phyloP scores from a whole-genome alignment of 2,888 invertebrate species.

The Microplitis deprimator region DNA sequence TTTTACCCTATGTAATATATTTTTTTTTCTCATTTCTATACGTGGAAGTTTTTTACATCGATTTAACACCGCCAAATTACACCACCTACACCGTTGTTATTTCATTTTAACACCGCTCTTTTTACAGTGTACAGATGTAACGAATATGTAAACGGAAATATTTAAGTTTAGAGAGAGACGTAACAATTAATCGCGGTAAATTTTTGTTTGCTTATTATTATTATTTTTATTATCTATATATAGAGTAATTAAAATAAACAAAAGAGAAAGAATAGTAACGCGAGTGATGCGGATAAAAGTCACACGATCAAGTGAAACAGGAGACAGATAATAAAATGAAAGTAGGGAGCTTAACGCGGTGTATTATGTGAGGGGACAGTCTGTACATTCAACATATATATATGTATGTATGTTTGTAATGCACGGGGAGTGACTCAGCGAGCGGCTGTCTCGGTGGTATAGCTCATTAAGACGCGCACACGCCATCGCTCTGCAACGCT shows the following conservation, averaged over 20 bases:
- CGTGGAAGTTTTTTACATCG: too few relatives aligned
- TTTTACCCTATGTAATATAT: too few relatives aligned
- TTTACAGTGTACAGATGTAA: too few relatives aligned
- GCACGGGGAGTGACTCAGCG: constrained; percentile 60
- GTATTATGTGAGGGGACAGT: constrained; percentile 20
- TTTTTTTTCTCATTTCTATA: too few relatives aligned
- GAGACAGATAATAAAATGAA: constrained; percentile 11
- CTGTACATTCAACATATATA: constrained; percentile 23
- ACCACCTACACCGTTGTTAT: too few relatives aligned
- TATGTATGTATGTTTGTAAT: constrained; percentile 36
- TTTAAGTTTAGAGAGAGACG: neutral
- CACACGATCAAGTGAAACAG: neutral
- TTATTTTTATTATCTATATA: neutral
- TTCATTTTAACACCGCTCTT: too few relatives aligned
- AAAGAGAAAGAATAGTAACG: neutral
- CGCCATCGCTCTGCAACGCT: constrained; percentile 49
- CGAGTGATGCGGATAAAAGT: constrained; percentile 1
- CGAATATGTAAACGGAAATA: neutral
- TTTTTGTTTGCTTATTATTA: neutral
- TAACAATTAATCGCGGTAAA: neutral
- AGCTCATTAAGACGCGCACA: constrained; percentile 60
- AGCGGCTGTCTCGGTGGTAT: constrained; percentile 52
- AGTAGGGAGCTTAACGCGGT: constrained; percentile 8
- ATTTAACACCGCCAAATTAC: too few relatives aligned
- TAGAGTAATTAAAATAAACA: neutral